These are phyloP conservation scores for Bufotes viridis DNA, from an alignment of 2,797 vertebrate genomes.

Conservation along the genomic window DNA sequence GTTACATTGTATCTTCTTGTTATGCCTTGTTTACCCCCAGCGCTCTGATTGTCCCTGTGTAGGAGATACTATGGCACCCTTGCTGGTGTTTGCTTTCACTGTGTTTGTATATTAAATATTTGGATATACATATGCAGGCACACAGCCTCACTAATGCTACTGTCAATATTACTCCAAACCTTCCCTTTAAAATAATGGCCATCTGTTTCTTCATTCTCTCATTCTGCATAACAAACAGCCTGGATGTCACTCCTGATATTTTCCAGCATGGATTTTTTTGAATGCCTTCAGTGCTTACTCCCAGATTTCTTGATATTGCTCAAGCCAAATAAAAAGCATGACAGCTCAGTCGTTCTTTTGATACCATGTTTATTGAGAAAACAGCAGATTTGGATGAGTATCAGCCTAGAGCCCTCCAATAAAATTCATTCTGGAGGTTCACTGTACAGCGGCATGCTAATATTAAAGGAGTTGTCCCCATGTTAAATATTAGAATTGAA, in stretches of 20 bases:
- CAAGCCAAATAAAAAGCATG: slow-evolving; percentile 6
- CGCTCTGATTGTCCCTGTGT: background rate
- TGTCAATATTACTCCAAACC: slow-evolving; percentile 57
- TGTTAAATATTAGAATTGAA: no score
- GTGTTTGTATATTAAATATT: slow-evolving; percentile 36
- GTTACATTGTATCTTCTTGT: slow-evolving; percentile 14
- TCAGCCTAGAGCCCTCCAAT: no score
- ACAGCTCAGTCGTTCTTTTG: background rate
- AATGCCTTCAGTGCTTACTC: slow-evolving; percentile 31
- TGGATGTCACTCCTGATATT: slow-evolving; percentile 50
- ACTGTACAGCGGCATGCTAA: no score
- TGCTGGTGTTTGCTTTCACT: slow-evolving; percentile 29
- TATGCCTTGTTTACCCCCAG: background rate
- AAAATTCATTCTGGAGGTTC: no score
- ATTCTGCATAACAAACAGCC: slow-evolving; percentile 49
- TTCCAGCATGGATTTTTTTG: slow-evolving; percentile 33
- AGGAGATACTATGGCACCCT: slow-evolving; percentile 1
- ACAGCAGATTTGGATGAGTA: background rate
- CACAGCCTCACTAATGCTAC: slow-evolving; percentile 38
- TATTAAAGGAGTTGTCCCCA: no score
- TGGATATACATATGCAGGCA: slow-evolving; percentile 44
- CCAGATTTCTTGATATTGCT: slow-evolving; percentile 25
- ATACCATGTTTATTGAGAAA: background rate
- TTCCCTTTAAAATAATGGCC: slow-evolving; percentile 52
- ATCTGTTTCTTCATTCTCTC: slow-evolving; percentile 46